Percentiles rank a stretch among this genome's conserved stretches.
These are phyloP conservation scores for Philhelius pedissequus DNA, from an alignment of 2,888 invertebrate genomes.

Conservation along the genomic window DNA sequence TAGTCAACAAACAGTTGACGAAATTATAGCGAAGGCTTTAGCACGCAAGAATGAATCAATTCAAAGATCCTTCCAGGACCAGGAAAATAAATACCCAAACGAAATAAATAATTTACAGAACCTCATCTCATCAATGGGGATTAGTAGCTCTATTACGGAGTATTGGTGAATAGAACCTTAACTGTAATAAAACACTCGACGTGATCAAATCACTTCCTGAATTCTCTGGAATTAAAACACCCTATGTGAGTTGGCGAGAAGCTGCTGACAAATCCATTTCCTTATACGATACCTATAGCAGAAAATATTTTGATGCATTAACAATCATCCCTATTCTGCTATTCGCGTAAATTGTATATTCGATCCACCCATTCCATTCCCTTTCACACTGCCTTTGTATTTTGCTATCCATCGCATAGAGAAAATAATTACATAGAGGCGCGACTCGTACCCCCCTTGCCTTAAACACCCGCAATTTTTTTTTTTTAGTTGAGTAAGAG, in stretches of 20 bases:
- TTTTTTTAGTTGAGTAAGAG: too few species aligned
- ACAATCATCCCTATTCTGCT: too few species aligned
- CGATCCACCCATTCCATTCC: too few species aligned
- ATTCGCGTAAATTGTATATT: too few species aligned
- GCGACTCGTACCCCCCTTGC: too few species aligned
- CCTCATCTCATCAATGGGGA: neutral
- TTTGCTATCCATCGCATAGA: too few species aligned
- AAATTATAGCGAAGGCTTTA: neutral
- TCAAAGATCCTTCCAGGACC: neutral
- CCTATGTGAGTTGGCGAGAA: slow-evolving; percentile 11
- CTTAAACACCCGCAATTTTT: too few species aligned
- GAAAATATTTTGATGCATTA: neutral
- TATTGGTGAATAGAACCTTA: neutral
- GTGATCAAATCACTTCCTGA: slow-evolving; percentile 4
- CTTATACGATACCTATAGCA: neutral
- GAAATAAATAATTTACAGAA: neutral
- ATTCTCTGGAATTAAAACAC: neutral
- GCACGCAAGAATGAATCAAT: neutral
- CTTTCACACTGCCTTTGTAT: too few species aligned
- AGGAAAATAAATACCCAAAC: neutral
- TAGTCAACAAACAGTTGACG: too few species aligned
- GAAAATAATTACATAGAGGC: too few species aligned
- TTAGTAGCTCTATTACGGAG: neutral
- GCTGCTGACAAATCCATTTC: neutral
- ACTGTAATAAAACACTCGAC: neutral